Conservation (phyloP, 2,113 vertebrate species). For the Phylloscopus trochilus region DNA sequence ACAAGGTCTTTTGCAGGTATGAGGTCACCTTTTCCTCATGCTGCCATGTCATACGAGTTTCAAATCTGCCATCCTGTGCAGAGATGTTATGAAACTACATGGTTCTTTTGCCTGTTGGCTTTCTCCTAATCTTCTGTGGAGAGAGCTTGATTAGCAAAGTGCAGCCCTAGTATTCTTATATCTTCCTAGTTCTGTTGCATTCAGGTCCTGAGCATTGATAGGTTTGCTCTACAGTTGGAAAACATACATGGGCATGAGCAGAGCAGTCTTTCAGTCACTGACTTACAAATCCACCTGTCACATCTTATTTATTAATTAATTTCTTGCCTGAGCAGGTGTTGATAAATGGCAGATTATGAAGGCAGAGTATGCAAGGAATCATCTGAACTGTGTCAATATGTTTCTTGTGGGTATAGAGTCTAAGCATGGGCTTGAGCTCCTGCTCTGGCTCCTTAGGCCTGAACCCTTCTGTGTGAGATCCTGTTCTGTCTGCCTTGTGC, state of each 20-base stretch:
- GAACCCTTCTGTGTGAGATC: background rate
- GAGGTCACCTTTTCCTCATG: background rate
- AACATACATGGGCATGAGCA: background rate
- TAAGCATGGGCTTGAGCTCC: background rate
- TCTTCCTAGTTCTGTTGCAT: background rate
- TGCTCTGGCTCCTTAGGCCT: background rate
- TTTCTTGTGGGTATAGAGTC: background rate
- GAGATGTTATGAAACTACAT: background rate
- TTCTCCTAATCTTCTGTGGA: background rate
- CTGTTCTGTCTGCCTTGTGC: background rate
- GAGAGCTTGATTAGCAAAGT: background rate
- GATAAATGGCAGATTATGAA: background rate
- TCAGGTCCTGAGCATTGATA: background rate
- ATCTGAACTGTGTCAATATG: background rate
- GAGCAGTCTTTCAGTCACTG: background rate
- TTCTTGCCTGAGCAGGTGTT: background rate
- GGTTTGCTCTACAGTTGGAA: background rate
- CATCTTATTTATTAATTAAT: background rate
- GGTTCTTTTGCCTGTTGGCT: background rate
- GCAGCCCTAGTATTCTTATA: background rate
- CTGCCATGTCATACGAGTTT: background rate
- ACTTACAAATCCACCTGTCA: background rate
- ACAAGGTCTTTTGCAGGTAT: background rate
- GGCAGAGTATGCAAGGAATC: background rate
- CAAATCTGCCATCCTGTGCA: background rate